Percentiles rank a stretch among this genome's conserved stretches.
Conservation (phyloP, 2,113 vertebrate species). For the Chrysochloris asiatica region DNA sequence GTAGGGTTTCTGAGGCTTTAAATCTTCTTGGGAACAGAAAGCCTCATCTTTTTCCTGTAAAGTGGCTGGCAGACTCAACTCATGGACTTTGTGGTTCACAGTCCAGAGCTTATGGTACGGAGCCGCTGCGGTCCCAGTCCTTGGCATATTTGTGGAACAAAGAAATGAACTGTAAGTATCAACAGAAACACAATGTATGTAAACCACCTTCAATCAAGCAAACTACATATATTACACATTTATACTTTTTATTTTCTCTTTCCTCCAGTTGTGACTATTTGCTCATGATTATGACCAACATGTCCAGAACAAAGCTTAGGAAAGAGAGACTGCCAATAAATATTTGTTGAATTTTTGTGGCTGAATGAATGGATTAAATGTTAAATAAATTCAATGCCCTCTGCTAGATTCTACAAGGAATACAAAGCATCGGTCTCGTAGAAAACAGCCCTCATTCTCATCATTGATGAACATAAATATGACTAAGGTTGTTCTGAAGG, state of each 20-base stretch:
- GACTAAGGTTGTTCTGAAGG: not conserved
- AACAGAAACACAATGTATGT: not conserved
- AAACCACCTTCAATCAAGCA: not conserved
- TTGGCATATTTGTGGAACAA: not conserved
- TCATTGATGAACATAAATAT: not conserved
- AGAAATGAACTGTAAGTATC: not conserved
- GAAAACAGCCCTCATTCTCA: not conserved
- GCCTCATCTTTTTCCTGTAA: too few relatives aligned
- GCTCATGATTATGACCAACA: not conserved
- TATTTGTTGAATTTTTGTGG: not conserved
- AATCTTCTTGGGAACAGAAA: too few relatives aligned
- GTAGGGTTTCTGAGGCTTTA: too few relatives aligned
- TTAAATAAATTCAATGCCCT: too few relatives aligned
- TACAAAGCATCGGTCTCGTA: fast-evolving
- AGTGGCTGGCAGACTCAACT: too few relatives aligned
- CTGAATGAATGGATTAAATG: not conserved
- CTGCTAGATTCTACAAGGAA: not conserved
- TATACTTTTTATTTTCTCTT: not conserved
- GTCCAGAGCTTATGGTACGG: too few relatives aligned
- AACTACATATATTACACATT: not conserved
- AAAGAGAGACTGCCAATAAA: not conserved
- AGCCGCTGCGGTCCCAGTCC: not conserved
- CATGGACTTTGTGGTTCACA: too few relatives aligned
- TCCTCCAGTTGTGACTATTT: not conserved
- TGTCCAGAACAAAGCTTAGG: not conserved